Percentiles rank a stretch among this genome's conserved stretches.
Conservation (phyloP, 2,797 vertebrate species). For the Hydrophis major region DNA sequence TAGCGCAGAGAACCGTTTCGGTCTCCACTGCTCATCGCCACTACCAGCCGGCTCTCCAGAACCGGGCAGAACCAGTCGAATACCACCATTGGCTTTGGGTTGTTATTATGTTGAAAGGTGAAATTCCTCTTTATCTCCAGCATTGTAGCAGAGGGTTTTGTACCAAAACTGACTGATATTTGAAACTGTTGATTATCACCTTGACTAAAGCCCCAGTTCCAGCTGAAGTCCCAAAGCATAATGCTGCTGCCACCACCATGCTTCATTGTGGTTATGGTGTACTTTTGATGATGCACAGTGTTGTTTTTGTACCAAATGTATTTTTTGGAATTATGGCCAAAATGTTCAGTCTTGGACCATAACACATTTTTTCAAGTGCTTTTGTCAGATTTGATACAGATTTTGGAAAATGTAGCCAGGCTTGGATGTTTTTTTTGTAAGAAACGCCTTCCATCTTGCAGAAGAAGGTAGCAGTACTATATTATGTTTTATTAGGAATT, state of each 20-base stretch:
- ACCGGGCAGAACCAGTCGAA: too few relatives aligned
- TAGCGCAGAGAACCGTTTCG: too few relatives aligned
- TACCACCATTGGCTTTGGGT: background rate
- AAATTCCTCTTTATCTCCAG: background rate
- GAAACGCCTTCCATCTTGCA: background rate
- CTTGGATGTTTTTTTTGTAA: background rate
- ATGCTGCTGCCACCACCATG: background rate
- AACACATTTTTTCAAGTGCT: background rate
- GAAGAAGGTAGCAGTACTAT: background rate
- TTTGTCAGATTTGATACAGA: background rate
- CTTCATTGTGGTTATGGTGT: background rate
- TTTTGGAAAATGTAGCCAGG: background rate
- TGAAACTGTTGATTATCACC: background rate
- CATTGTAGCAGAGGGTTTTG: background rate
- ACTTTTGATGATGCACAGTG: background rate
- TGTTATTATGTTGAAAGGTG: background rate
- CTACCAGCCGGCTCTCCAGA: too few relatives aligned
- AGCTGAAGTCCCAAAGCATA: background rate
- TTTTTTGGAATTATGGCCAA: background rate
- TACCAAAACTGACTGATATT: background rate
- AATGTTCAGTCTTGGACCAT: background rate
- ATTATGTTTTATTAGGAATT: background rate
- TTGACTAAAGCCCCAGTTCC: background rate
- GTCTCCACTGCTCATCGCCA: too few relatives aligned
- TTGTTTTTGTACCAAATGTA: background rate